Base-by-base conservation (phyloP, 2,797 vertebrate species). In the Schizothorax lantsangensis region DNA sequence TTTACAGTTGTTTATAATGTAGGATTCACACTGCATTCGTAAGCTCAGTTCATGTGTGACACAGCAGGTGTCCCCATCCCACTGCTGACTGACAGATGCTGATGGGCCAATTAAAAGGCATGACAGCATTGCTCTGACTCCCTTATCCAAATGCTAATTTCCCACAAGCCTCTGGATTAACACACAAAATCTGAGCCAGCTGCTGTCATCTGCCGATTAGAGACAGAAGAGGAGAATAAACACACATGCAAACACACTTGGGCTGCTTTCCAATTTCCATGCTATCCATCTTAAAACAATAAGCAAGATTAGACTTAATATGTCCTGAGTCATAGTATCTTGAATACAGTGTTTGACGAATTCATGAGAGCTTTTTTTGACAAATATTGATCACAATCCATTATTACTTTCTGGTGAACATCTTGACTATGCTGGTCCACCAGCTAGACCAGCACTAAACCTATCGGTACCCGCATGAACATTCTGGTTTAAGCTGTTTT, bases 71-170 rank as follows among this genome's bases (percentile, higher is more conserved):
- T 54, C 77, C 40, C 71, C 23, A 64, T 19, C 43, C 52, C 30
- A 36, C 52, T 26, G 12, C 66, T 73, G 64, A 74, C 47, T 85
- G 74, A 83, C 73, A 80, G 80, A 52, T 79, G 73, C 80, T 79
- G 66, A 86, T 14, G 26, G 36, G 73, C 52, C 78, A 86, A 82
- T 84, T 86, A 82, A 88, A 86, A 71, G 33, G 30, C 26, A 45
- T 77, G 81, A 78, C 64, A 87, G 73, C 40, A 84, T 59, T 73
- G n/a, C 59, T 45, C 62, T 66, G 79, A 84, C 74, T 79, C 30
- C 30, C 75, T 84, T 57, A 72, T 36, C 79, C 79, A 86, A 86
- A 75, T 81, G 85, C 71, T 75, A 54, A 82, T 86, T 86, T 89
- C 77, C 68, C 57, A 81, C 62, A 89, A 84, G 69, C 71, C 82